phyloP scores from a whole-genome alignment of 2,113 vertebrate genomes.

The Gopherus evgoodei region DNA sequence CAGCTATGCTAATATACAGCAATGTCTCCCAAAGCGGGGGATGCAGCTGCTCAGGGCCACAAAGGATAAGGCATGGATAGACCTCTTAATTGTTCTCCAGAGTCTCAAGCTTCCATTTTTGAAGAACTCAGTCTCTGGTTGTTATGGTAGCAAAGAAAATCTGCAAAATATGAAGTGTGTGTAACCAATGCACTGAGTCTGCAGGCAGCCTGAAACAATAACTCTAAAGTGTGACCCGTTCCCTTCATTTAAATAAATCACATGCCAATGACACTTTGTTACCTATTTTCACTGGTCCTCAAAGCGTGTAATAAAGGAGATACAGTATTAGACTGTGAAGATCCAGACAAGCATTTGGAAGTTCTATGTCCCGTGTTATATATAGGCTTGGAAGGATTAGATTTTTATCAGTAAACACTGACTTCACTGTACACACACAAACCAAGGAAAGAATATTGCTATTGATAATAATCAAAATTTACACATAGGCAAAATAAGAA shows the following conservation, averaged over 20 bases:
- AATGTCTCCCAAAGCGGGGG: background rate
- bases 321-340: accelerated
- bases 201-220: conserved; percentile 16
- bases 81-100: background rate
- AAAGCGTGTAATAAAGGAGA: background rate
- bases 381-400: background rate
- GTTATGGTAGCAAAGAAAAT: conserved; percentile 11
- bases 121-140: background rate
- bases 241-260: background rate
- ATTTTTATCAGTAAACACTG: background rate
- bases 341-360: background rate
- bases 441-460: background rate
- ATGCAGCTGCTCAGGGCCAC: background rate
- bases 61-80: background rate
- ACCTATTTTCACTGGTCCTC: conserved; percentile 17
- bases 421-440: background rate
- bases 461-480: background rate
- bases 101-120: background rate
- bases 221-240: conserved; percentile 39
- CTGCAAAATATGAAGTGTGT: background rate
- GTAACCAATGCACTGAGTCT: background rate
- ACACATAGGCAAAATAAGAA: background rate
- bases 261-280: conserved; percentile 19
- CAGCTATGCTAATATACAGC: background rate
- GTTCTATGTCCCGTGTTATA: background rate